Base-by-base conservation (phyloP, 2,888 invertebrate species). In the Smittia sp. region DNA sequence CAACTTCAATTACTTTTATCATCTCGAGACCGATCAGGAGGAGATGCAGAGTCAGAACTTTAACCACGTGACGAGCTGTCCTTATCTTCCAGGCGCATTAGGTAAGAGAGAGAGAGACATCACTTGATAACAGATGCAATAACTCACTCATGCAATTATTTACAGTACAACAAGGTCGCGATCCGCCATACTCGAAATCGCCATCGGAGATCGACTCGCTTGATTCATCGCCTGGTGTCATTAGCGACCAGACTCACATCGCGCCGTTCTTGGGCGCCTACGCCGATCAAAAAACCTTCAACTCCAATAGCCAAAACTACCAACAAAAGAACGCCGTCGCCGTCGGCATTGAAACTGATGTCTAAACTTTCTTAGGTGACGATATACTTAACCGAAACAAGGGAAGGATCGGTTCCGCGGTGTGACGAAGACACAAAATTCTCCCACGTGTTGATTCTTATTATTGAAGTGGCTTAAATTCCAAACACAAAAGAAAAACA, bases 1-100 rank as follows among this genome's bases (percentile, higher is more conserved):
- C 85, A 98, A 98, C 87, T 98, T 98, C 91, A 98, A 98, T 87
- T 98, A 98, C 88, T 98, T 98, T 90, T 98, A 98, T 87, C 98
- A 98, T 85, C 93, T 98, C 80, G 98, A 98, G 88, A 97, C 97
- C 80, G 98, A 98, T 86, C 96, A 96, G 86, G 97, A 98, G 84
- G 97, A 98, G 86, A 95, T 96, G 95, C 96, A 97, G 87, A 96
- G 96, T 81, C 95, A 95, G 86, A 96, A 96, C 88, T 96, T 96
- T 87, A 96, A 96, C 86, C 96, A 96, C 84, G 96, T 96, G 85
- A 95, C 95, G 83, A 94, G 94, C 87, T 96, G 96, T 86, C 96
- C 96, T 79, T 96, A 95, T 86, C 88, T 96, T 84, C 96, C 96
- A 83, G 95, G 95, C 83, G 94, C 94, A 82, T 88, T 94, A 87